A percentile compares a stretch with the other conserved stretches of the same genome.
Evolutionary conservation across 1,140 invertebrate species (phyloP).

Genomic region (Lamellibrachia luymesi): DNA sequence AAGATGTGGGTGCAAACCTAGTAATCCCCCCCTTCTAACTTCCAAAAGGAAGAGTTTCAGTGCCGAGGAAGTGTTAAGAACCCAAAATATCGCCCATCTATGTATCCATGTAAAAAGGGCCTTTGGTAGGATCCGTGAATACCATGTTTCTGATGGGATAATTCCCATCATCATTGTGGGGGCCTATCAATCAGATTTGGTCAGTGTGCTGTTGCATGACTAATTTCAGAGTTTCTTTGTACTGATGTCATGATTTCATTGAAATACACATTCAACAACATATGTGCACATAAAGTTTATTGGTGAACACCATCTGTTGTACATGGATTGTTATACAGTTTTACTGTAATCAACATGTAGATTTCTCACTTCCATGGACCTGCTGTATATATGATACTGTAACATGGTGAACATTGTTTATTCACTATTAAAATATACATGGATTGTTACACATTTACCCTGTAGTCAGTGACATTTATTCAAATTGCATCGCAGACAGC

Average conservation of each 20-base stretch:
- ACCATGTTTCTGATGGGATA: background rate
- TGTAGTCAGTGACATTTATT: background rate
- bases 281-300: too few species aligned
- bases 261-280: too few species aligned
- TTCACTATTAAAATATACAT: background rate
- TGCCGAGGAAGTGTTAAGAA: background rate
- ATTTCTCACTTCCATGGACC: too few species aligned
- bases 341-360: too few species aligned
- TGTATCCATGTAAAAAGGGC: background rate
- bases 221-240: background rate
- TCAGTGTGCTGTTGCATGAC: background rate
- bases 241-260: background rate
- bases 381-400: background rate
- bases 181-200: background rate
- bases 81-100: background rate
- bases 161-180: background rate
- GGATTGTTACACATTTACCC: background rate
- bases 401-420: background rate
- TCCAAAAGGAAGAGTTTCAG: background rate
- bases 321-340: too few species aligned
- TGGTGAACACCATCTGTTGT: too few species aligned
- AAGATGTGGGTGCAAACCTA: background rate
- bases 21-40: background rate
- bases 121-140: background rate
- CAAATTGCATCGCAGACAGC: background rate